phyloP scores from a whole-genome alignment of 2,113 vertebrate species.

The Scartelaos histophorus region DNA sequence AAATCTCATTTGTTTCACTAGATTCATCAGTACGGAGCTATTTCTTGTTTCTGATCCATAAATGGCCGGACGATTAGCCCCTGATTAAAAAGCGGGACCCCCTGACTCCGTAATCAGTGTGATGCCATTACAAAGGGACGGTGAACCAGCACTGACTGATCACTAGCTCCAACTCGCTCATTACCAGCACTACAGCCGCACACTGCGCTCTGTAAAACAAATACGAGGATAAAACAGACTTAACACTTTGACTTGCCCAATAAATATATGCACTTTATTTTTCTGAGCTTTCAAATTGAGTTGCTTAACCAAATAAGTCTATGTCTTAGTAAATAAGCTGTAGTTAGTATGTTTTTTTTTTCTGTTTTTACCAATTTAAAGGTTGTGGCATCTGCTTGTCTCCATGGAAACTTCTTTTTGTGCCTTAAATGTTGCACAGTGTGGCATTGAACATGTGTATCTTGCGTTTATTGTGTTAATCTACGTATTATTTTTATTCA shows the following conservation, averaged over 20 bases:
- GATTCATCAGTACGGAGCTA: constrained; percentile 25
- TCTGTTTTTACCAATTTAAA: too few relatives aligned
- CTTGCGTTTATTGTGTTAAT: too few relatives aligned
- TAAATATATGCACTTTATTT: too few relatives aligned
- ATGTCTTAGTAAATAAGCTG: too few relatives aligned
- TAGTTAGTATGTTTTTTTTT: too few relatives aligned
- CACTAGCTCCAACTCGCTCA: constrained; percentile 40
- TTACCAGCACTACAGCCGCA: background rate
- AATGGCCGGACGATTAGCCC: constrained; percentile 52
- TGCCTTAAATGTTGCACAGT: too few relatives aligned
- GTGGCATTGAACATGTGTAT: too few relatives aligned
- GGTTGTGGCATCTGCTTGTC: too few relatives aligned
- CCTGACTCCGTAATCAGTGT: constrained; percentile 58
- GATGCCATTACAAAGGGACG: constrained; percentile 37
- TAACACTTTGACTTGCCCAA: background rate
- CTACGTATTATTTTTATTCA: too few relatives aligned
- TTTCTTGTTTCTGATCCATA: constrained; percentile 46
- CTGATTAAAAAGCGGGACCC: constrained; percentile 47
- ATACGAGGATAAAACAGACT: background rate
- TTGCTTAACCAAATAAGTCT: too few relatives aligned
- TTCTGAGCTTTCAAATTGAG: too few relatives aligned
- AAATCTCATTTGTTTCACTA: constrained; percentile 2
- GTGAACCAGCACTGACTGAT: constrained; percentile 37
- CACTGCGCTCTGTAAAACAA: background rate
- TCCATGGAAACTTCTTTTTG: too few relatives aligned